A percentile compares a stretch with the other conserved stretches of the same genome.
phyloP scores from a whole-genome alignment of 2,888 invertebrate genomes.

The Epinotia brunnichana region DNA sequence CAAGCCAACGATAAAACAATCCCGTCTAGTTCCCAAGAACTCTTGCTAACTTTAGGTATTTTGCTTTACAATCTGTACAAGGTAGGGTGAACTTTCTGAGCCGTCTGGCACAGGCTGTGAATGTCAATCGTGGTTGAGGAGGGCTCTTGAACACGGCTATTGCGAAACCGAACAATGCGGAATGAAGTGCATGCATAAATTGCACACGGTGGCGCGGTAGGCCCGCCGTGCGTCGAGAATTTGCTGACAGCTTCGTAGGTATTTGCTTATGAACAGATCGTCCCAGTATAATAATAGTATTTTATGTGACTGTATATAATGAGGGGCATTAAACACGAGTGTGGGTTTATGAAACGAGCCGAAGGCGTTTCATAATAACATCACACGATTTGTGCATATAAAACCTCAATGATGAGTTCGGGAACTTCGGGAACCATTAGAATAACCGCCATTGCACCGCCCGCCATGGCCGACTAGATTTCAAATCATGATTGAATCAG shows the following conservation, averaged over 20 bases:
- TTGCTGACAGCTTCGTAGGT: conserved; percentile 24
- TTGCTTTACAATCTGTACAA: conserved; percentile 41
- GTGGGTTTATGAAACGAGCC: no score
- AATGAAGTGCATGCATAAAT: conserved; percentile 68
- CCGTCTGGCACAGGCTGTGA: conserved; percentile 63
- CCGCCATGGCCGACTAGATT: no score
- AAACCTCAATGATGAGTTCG: no score
- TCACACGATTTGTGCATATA: no score
- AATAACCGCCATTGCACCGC: no score
- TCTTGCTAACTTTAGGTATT: conserved; percentile 44
- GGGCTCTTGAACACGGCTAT: conserved; percentile 66
- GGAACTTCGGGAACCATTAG: no score
- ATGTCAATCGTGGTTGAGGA: conserved; percentile 73
- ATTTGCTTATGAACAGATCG: conserved; percentile 26
- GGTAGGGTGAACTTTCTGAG: conserved; percentile 60
- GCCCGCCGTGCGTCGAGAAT: conserved; percentile 18
- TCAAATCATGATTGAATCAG: no score
- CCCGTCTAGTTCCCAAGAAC: conserved; percentile 41
- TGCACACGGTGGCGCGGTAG: conserved; percentile 48
- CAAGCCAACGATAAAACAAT: conserved; percentile 40
- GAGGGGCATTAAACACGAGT: no score
- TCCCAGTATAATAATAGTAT: no score
- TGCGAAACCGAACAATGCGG: conserved; percentile 75
- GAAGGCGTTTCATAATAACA: no score
- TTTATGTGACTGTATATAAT: no score